Percentiles rank a stretch among this genome's conserved stretches.
phyloP scores from a whole-genome alignment of 2,888 invertebrate species.

The Protophormia terraenovae region DNA sequence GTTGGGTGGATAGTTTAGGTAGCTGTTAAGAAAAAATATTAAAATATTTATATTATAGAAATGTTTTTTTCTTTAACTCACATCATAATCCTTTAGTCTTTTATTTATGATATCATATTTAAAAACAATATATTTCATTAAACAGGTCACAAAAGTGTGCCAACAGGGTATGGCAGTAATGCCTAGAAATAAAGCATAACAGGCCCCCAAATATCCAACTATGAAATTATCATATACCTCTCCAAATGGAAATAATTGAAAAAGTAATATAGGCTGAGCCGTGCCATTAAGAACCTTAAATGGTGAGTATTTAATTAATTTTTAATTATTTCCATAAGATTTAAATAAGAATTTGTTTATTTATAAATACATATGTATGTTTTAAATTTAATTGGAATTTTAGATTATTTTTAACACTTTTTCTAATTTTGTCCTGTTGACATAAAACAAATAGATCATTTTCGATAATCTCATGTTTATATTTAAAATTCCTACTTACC shows the following conservation, averaged over 20 bases:
- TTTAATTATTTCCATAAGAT: no score
- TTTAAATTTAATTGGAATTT: no score
- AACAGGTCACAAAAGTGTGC: constrained; percentile 76
- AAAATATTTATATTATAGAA: neutral
- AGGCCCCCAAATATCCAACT: constrained; percentile 72
- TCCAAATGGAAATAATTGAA: constrained; percentile 74
- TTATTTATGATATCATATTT: constrained; percentile 73
- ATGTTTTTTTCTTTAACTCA: constrained; percentile 67
- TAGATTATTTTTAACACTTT: no score
- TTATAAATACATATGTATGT: no score
- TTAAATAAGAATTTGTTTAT: no score
- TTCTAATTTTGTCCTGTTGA: no score
- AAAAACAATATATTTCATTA: constrained; percentile 75
- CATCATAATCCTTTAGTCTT: constrained; percentile 73
- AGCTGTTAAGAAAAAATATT: constrained; percentile 7
- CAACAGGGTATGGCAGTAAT: constrained; percentile 74
- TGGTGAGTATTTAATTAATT: neutral
- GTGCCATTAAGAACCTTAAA: constrained; percentile 69
- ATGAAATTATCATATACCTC: constrained; percentile 73
- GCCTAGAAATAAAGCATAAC: constrained; percentile 72
- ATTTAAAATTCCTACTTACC: no score
- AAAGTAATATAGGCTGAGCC: constrained; percentile 73
- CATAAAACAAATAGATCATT: no score
- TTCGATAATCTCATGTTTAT: no score
- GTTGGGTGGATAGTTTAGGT: neutral